These are phyloP conservation scores for Capreolus pygargus DNA, from an alignment of 2,113 vertebrate species.

Conservation along the genomic window DNA sequence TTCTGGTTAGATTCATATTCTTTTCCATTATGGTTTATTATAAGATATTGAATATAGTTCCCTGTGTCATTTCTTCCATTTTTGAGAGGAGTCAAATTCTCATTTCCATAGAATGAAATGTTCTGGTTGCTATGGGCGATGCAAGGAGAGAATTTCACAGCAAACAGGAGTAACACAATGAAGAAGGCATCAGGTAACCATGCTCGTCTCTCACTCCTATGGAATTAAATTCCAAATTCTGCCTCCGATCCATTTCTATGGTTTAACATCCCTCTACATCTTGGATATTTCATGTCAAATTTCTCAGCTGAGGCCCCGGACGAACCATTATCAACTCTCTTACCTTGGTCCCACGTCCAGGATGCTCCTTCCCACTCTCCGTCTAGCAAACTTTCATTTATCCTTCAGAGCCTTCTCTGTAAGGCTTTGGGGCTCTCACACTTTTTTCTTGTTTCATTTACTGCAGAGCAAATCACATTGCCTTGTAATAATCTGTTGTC, in stretches of 20 bases:
- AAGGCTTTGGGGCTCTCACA: neutral
- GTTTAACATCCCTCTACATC: neutral
- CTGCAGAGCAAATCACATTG: neutral
- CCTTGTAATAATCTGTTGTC: neutral
- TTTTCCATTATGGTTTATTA: neutral
- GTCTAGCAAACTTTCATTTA: neutral
- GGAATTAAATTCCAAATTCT: neutral
- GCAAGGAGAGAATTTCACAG: neutral
- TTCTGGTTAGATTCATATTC: neutral
- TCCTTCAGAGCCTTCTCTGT: neutral
- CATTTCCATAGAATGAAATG: neutral
- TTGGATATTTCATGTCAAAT: neutral
- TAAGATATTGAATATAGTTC: neutral
- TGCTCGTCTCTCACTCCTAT: neutral
- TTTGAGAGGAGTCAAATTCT: neutral
- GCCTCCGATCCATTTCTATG: neutral
- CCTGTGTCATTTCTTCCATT: neutral
- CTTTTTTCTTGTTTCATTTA: neutral
- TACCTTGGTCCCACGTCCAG: rapidly evolving
- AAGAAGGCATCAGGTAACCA: neutral
- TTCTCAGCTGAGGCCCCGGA: neutral
- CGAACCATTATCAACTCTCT: neutral
- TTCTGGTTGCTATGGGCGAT: neutral
- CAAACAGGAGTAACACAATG: neutral
- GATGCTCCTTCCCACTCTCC: neutral